phyloP scores from a whole-genome alignment of 2,888 invertebrate genomes.

The Leucophora obtusa region DNA sequence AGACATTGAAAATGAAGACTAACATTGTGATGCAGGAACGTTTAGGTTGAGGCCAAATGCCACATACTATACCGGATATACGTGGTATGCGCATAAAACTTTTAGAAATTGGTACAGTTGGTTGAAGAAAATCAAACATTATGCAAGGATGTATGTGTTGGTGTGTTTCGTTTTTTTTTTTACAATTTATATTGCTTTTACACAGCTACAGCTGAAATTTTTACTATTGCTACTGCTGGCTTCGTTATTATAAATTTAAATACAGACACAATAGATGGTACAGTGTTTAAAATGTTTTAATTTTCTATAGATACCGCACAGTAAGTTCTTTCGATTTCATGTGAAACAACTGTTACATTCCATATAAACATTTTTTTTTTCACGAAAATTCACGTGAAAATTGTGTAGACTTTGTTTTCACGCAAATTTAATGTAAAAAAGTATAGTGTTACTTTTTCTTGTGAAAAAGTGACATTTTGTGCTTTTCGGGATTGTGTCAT shows the following conservation, averaged over 20 bases:
- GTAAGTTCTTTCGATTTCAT: no score
- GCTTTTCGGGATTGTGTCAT: no score
- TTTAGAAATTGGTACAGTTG: conserved; percentile 66
- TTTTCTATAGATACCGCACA: no score
- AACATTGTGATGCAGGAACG: conserved; percentile 65
- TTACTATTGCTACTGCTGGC: background rate
- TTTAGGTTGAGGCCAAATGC: conserved; percentile 73
- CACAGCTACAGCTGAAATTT: background rate
- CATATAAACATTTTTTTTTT: no score
- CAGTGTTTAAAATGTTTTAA: conserved; percentile 9
- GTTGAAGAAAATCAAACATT: conserved; percentile 66
- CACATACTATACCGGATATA: conserved; percentile 70
- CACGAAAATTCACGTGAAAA: no score
- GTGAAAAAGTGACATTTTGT: no score
- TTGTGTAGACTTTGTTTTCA: no score
- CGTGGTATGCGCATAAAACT: conserved; percentile 72
- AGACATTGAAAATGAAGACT: conserved; percentile 68
- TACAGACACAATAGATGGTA: background rate
- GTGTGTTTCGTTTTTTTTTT: background rate
- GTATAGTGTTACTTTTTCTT: no score
- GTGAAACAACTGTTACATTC: no score
- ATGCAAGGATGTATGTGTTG: background rate
- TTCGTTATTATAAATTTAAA: conserved; percentile 21
- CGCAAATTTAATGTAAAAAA: no score
- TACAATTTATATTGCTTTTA: background rate